These are phyloP conservation scores for Tylochromis polylepis DNA, from an alignment of 2,113 vertebrate species.

Conservation along the genomic window DNA sequence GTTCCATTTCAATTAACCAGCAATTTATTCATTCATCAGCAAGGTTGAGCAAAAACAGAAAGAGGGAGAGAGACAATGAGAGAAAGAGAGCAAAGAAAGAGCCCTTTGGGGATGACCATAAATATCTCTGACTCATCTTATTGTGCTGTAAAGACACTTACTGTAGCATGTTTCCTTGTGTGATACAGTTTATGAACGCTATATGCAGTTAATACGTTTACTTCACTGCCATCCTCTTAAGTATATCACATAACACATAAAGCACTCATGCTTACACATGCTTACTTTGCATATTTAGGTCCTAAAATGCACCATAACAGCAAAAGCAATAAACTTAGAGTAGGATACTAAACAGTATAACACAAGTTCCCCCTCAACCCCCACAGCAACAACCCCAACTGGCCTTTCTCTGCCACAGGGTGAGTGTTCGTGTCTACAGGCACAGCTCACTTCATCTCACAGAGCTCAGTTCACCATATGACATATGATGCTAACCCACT, in stretches of 20 bases:
- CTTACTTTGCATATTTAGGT: background rate
- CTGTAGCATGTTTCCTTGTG: constrained; percentile 22
- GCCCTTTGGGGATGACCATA: constrained; percentile 61
- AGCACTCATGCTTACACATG: background rate
- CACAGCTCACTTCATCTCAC: constrained; percentile 16
- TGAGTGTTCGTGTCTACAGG: background rate
- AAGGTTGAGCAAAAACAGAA: constrained; percentile 21
- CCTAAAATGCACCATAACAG: background rate
- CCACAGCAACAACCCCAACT: background rate
- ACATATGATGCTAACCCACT: constrained; percentile 33
- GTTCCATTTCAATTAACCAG: constrained; percentile 48
- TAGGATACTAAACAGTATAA: background rate
- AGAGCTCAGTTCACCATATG: constrained; percentile 29
- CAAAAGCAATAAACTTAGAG: background rate
- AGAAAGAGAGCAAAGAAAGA: constrained; percentile 20
- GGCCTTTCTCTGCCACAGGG: background rate
- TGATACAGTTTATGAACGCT: background rate
- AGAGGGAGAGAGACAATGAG: constrained; percentile 11
- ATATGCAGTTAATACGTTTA: background rate
- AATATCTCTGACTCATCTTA: constrained; percentile 72
- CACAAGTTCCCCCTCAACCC: background rate
- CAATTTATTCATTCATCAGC: constrained; percentile 58
- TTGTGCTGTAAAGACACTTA: constrained; percentile 55
- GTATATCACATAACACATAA: background rate
- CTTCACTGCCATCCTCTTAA: background rate